Conservation (phyloP, 2,113 vertebrate genomes). For the Synchiropus splendidus region DNA sequence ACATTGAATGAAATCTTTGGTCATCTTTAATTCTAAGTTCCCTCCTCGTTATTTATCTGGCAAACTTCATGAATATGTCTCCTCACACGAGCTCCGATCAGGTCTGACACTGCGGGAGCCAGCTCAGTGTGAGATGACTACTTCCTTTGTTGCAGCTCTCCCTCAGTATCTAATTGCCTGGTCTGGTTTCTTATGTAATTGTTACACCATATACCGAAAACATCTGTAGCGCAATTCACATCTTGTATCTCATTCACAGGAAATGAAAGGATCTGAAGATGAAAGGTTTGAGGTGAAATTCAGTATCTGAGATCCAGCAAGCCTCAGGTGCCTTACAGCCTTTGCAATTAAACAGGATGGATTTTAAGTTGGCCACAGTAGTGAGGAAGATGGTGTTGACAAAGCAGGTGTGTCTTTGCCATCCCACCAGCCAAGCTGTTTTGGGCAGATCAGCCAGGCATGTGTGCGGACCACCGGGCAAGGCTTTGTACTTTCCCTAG, state of each 20-base stretch:
- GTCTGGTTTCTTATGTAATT: too few relatives aligned
- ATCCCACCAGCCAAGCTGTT: constrained; percentile 45
- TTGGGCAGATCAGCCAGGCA: constrained; percentile 53
- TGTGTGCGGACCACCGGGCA: constrained; percentile 58
- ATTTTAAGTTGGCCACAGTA: constrained; percentile 48
- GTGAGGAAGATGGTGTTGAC: constrained; percentile 56
- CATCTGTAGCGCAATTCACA: too few relatives aligned
- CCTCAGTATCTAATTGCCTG: too few relatives aligned
- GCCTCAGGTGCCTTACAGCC: constrained; percentile 37
- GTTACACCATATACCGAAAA: too few relatives aligned
- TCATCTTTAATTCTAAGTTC: too few relatives aligned
- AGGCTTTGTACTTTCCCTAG: constrained; percentile 59
- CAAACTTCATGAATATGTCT: too few relatives aligned
- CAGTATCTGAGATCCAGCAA: constrained; percentile 8
- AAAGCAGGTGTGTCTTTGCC: constrained; percentile 59
- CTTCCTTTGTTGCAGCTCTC: too few relatives aligned
- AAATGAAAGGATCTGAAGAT: constrained; percentile 25
- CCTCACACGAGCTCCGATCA: too few relatives aligned
- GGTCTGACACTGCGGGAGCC: too few relatives aligned
- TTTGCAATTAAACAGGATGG: constrained; percentile 46
- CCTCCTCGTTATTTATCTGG: too few relatives aligned
- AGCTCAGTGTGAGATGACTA: too few relatives aligned
- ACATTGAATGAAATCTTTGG: too few relatives aligned
- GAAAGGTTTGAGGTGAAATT: constrained; percentile 10
- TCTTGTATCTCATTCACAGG: constrained; percentile 2